phyloP scores from a whole-genome alignment of 2,888 invertebrate genomes.

The Amblyjoppa proteus region DNA sequence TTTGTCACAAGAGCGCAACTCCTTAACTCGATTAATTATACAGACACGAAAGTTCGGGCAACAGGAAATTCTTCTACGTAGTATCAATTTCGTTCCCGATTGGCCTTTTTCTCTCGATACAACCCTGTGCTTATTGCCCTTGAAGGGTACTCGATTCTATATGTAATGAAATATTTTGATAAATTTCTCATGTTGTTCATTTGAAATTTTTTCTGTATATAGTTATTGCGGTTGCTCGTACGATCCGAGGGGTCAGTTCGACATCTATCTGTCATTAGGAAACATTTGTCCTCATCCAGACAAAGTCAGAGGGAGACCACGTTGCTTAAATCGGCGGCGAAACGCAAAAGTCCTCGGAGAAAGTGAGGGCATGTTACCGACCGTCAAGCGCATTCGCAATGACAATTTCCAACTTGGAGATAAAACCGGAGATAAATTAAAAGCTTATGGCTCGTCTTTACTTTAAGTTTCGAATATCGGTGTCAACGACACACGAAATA shows the following conservation, averaged over 20 bases:
- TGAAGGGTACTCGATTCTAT: background rate
- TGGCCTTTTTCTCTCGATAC: background rate
- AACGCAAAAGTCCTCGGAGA: constrained; percentile 51
- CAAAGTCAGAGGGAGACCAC: constrained; percentile 63
- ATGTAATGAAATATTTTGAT: background rate
- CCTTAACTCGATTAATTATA: constrained; percentile 20
- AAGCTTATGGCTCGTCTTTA: background rate
- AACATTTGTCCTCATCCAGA: constrained; percentile 75
- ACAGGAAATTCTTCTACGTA: constrained; percentile 2
- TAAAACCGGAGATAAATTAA: constrained; percentile 41
- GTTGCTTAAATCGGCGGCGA: constrained; percentile 56
- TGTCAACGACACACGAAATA: background rate
- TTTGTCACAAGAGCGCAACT: constrained; percentile 5
- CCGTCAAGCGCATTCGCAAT: constrained; percentile 54
- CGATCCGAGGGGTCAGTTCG: constrained; percentile 69
- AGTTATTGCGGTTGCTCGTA: constrained; percentile 7
- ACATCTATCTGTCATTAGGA: constrained; percentile 78
- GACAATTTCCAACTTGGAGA: constrained; percentile 37
- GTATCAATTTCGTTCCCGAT: constrained; percentile 11
- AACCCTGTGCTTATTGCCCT: background rate
- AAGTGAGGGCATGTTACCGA: constrained; percentile 24
- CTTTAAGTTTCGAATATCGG: background rate
- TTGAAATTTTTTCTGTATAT: constrained; percentile 70
- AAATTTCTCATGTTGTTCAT: background rate
- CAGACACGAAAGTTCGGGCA: background rate